Conservation (phyloP, 2,888 invertebrate species). For the Cantharis rustica region DNA sequence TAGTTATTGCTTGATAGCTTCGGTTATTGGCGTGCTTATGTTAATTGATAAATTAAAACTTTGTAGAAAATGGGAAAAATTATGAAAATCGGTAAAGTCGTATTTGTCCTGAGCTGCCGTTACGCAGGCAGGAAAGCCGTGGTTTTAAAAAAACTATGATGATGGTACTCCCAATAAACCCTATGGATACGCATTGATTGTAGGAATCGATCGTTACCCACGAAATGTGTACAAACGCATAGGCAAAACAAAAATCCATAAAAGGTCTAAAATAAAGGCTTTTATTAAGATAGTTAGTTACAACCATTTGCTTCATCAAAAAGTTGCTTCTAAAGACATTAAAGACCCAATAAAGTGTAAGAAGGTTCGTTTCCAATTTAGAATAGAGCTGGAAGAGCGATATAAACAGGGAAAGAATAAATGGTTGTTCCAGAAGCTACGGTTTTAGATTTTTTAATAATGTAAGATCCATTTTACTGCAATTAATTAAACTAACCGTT, state of each 20-base stretch:
- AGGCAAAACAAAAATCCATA: constrained; percentile 95
- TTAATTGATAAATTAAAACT: too few relatives aligned
- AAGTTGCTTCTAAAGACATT: constrained; percentile 89
- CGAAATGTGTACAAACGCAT: constrained; percentile 95
- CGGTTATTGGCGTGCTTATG: too few relatives aligned
- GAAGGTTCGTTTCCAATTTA: too few relatives aligned
- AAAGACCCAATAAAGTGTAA: constrained; percentile 97
- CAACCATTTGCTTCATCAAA: constrained; percentile 64
- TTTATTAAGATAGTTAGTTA: constrained; percentile 82
- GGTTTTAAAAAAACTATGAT: constrained; percentile 92
- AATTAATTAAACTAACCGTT: too few relatives aligned
- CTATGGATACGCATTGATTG: constrained; percentile 96
- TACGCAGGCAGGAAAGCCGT: constrained; percentile 98
- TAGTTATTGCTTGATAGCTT: too few relatives aligned
- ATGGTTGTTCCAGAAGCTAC: constrained; percentile 99
- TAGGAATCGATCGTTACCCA: constrained; percentile 97
- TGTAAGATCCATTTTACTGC: too few relatives aligned
- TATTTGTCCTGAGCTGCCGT: constrained; percentile 97
- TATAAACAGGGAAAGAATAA: too few relatives aligned
- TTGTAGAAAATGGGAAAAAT: constrained; percentile 93
- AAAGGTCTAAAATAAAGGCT: constrained; percentile 96
- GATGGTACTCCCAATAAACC: constrained; percentile 96
- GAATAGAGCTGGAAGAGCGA: too few relatives aligned
- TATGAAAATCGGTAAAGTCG: constrained; percentile 98
- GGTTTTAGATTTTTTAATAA: constrained; percentile 88